Evolutionary conservation across 2,797 vertebrate species (phyloP).

Genomic region (Graptemys geographica): DNA sequence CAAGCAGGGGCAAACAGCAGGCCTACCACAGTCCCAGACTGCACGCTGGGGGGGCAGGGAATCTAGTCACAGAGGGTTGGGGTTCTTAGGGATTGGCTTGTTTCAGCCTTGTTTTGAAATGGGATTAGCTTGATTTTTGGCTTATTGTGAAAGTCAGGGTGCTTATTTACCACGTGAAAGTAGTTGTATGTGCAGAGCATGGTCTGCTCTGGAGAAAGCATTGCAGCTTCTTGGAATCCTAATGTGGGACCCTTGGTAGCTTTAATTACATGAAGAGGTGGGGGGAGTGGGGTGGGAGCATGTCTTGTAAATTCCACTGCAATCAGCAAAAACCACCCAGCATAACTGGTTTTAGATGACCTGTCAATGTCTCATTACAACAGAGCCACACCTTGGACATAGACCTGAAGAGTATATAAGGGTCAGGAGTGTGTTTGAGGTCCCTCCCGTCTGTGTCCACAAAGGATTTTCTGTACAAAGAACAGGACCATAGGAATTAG

Average conservation of each 20-base stretch:
- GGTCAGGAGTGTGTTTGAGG: not conserved
- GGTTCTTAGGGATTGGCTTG: no score
- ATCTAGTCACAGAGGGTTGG: no score
- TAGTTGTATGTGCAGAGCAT: not conserved
- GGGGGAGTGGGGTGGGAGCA: not conserved
- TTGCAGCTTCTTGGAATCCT: not conserved
- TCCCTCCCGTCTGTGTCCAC: not conserved
- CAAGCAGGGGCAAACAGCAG: no score
- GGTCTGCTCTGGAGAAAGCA: not conserved
- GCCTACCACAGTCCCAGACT: no score
- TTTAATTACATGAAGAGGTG: not conserved
- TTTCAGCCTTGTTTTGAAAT: no score
- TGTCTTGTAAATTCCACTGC: not conserved
- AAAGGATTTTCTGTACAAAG: fast-evolving
- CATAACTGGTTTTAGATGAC: not conserved
- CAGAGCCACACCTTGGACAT: not conserved
- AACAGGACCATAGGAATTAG: fast-evolving
- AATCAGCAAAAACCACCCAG: not conserved
- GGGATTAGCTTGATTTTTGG: no score
- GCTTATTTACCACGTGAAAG: no score
- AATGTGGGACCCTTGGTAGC: not conserved
- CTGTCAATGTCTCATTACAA: not conserved
- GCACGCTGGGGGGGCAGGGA: no score
- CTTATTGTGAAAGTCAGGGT: no score
- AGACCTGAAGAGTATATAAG: not conserved